Conservation (phyloP, 2,113 vertebrate genomes). For the Plecturocebus donacophilus region DNA sequence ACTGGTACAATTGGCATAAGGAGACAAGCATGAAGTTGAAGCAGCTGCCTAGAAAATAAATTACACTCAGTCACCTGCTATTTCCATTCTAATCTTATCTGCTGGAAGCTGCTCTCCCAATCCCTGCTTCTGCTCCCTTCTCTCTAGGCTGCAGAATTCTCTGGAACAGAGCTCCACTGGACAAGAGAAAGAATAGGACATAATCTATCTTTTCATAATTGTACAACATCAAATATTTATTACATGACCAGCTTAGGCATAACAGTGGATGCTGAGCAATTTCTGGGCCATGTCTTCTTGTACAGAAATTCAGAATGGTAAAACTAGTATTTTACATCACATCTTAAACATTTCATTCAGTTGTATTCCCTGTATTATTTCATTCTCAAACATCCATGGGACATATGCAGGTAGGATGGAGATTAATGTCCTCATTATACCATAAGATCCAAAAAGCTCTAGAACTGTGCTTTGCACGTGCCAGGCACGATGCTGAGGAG, state of each 20-base stretch:
- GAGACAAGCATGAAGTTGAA: not conserved
- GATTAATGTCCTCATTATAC: not conserved
- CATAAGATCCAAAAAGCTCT: not conserved
- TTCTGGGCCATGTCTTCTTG: not conserved
- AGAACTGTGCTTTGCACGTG: not conserved
- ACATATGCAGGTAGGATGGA: not conserved
- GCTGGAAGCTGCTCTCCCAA: conserved; percentile 3
- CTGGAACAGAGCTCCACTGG: not conserved
- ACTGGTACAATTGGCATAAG: conserved; percentile 48
- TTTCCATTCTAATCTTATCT: conserved; percentile 39
- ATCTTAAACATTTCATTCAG: not conserved
- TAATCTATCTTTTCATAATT: not conserved
- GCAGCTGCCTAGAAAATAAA: conserved; percentile 69
- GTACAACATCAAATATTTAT: not conserved
- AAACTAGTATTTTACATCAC: not conserved
- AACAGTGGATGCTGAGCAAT: not conserved
- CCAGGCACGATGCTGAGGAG: not conserved
- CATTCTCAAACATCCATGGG: not conserved
- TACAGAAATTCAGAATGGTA: not conserved
- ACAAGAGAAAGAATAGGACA: not conserved
- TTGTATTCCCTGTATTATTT: not conserved
- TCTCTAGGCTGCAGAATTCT: conserved; percentile 44
- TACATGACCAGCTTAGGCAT: not conserved
- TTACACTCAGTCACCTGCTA: conserved; percentile 68
- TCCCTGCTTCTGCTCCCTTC: not conserved